Evolutionary conservation across 2,797 vertebrate genomes (phyloP), one percentile per base, ranked within the genome.

Genomic region (Garrulus glandarius): DNA sequence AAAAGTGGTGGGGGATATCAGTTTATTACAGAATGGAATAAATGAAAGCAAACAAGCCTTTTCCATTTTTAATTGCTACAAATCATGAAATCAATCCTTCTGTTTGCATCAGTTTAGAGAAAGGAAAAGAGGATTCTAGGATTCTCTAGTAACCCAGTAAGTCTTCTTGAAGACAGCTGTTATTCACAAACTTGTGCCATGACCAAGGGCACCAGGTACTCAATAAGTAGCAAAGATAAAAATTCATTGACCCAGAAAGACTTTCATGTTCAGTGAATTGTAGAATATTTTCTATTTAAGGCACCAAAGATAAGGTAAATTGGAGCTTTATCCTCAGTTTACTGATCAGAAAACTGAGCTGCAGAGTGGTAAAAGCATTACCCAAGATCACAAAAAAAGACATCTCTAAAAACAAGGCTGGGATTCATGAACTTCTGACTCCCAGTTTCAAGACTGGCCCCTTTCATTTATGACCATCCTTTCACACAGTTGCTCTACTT

Each of bases 51-150:
- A 88, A 56, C 13, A 80, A 21, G 46, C 24, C 53, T 86, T 88
- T 64, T 23, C 52, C 63, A 60, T 78, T 44, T 93, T 49, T 92
- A 95, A 97, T 92, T 97, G 84, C 64, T 78, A 86, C 44, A 84
- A 89, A 94, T 64, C 67, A 89, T 82, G n/a, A 97, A 96, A 93
- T 56, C 15, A 63, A 64, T 89, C 93, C 49, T 96, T 92, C 84
- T 96, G 57, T 94, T 95, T 88, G 39, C 60, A 92, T 77, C 89
- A 80, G 56, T 87, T 92, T 68, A 77, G 56, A 77, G 77, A 83
- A 88, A 47, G 86, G 53, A 84, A 87, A 96, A 57, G 50, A 92
- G 57, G 93, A 92, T 92, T 84, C 63, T 79, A 93, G 78, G 86
- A 84, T 30, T 32, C 82, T 61, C 26, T 18, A 83, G 67, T 74